Percentiles rank a stretch among this genome's conserved stretches.
phyloP scores from a whole-genome alignment of 2,888 invertebrate genomes.

The Thecocarcelia acutangulata region DNA sequence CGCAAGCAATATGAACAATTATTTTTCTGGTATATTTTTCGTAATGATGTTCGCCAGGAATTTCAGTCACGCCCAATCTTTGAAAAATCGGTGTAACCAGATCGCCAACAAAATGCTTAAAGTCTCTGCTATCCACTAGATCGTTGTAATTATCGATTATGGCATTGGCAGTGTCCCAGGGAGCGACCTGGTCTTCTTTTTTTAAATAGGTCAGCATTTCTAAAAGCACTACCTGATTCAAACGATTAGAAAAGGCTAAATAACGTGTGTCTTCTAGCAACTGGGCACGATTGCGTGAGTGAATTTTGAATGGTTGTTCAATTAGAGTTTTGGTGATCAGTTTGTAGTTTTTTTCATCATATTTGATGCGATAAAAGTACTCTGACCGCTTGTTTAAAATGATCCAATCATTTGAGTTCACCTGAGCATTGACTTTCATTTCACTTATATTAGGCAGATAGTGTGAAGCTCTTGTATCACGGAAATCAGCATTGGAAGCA shows the following conservation, averaged over 20 bases:
- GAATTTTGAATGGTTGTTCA: conserved; percentile 85
- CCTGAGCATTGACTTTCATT: conserved; percentile 55
- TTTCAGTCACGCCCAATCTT: conserved; percentile 76
- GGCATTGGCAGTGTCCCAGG: conserved; percentile 76
- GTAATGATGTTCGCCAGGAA: conserved; percentile 76
- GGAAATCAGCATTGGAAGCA: conserved; percentile 76
- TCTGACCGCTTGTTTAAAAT: conserved; percentile 80
- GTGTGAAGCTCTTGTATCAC: conserved; percentile 75
- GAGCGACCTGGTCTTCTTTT: conserved; percentile 78
- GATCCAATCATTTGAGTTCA: conserved; percentile 76
- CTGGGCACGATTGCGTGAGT: conserved; percentile 91
- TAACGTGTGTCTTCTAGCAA: conserved; percentile 89
- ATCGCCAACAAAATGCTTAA: conserved; percentile 73
- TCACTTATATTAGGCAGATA: conserved; percentile 71
- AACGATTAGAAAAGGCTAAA: conserved; percentile 75
- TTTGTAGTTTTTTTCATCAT: conserved; percentile 86
- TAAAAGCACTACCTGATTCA: conserved; percentile 74
- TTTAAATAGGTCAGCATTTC: conserved; percentile 76
- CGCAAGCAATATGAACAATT: conserved; percentile 78
- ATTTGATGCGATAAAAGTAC: conserved; percentile 86
- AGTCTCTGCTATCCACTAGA: conserved; percentile 74
- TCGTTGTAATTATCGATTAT: conserved; percentile 72
- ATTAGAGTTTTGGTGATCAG: conserved; percentile 85
- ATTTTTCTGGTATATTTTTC: conserved; percentile 75
- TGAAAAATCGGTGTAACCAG: conserved; percentile 75